Evolutionary conservation across 2,797 vertebrate genomes (phyloP).

Genomic region (Anguilla marmorata): DNA sequence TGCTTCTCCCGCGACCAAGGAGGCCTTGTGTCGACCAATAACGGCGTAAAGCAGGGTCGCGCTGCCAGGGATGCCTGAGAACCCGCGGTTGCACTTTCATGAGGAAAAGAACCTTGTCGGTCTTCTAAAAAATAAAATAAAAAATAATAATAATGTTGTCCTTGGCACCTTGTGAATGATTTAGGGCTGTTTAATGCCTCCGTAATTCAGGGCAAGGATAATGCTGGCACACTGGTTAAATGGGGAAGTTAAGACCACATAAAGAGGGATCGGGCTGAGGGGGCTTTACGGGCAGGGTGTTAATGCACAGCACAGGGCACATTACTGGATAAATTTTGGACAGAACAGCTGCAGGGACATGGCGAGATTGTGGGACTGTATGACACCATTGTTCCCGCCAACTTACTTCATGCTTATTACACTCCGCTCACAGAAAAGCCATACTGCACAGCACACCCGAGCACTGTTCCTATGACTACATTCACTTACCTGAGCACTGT

Average conservation of each 20-base stretch:
- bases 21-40: neutral
- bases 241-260: conserved; percentile 67
- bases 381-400: conserved; percentile 33
- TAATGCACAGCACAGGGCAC: neutral
- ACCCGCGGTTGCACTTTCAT: neutral
- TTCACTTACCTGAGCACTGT: conserved; percentile 20
- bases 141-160: neutral
- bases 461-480: conserved; percentile 31
- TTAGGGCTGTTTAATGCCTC: conserved; percentile 55
- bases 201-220: conserved; percentile 62
- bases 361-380: conserved; percentile 58
- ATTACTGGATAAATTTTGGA: neutral
- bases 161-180: conserved; percentile 64
- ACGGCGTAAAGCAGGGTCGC: conserved; percentile 5
- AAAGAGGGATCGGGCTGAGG: conserved; percentile 34
- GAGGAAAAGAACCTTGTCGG: neutral
- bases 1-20: neutral
- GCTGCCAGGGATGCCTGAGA: neutral
- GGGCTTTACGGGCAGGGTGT: conserved; percentile 47
- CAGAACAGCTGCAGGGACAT: conserved; percentile 63
- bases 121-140: neutral
- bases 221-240: conserved; percentile 69
- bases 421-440: conserved; percentile 11
- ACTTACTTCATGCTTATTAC: neutral
- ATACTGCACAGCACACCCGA: neutral